A percentile compares a stretch with the other conserved stretches of the same genome.
Conservation (phyloP, 2,888 invertebrate genomes). For the Eilema caniola region DNA sequence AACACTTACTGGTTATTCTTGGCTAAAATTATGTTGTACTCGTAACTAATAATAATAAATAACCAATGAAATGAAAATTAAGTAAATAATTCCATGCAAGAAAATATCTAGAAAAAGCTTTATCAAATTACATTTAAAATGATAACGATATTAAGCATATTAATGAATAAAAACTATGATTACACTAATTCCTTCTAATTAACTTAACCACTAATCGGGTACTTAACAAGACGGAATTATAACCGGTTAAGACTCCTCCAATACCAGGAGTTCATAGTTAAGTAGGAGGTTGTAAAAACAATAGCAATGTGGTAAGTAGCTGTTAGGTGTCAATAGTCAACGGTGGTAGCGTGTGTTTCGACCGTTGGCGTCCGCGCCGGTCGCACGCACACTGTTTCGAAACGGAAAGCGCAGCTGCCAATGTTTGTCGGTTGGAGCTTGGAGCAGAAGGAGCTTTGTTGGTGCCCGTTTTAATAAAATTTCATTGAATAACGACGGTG, state of each 20-base stretch:
- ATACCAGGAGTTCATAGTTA: slow-evolving; percentile 22
- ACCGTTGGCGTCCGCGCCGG: slow-evolving; percentile 55
- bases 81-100: neutral
- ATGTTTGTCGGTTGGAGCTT: slow-evolving; percentile 51
- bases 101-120: neutral
- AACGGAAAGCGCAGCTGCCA: slow-evolving; percentile 70
- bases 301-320: slow-evolving; percentile 28
- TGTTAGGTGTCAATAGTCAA: slow-evolving; percentile 42
- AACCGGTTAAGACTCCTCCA: slow-evolving; percentile 1
- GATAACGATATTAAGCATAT: neutral
- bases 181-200: slow-evolving; percentile 6
- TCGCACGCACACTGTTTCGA: slow-evolving; percentile 55
- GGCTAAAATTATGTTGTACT: slow-evolving; percentile 24
- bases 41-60: too few species aligned
- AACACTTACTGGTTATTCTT: slow-evolving; percentile 28
- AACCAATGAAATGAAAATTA: slow-evolving; percentile 7
- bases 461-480: slow-evolving; percentile 68
- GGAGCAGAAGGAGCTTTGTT: slow-evolving; percentile 49
- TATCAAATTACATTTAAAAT: neutral
- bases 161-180: slow-evolving; percentile 4
- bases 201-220: neutral
- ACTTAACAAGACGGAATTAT: neutral
- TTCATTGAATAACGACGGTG: slow-evolving; percentile 61
- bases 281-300: slow-evolving; percentile 14
- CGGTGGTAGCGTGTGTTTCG: slow-evolving; percentile 41